Base-by-base conservation (phyloP, 92 coral and sea anemone species). In the Parazoanthus swiftii region DNA sequence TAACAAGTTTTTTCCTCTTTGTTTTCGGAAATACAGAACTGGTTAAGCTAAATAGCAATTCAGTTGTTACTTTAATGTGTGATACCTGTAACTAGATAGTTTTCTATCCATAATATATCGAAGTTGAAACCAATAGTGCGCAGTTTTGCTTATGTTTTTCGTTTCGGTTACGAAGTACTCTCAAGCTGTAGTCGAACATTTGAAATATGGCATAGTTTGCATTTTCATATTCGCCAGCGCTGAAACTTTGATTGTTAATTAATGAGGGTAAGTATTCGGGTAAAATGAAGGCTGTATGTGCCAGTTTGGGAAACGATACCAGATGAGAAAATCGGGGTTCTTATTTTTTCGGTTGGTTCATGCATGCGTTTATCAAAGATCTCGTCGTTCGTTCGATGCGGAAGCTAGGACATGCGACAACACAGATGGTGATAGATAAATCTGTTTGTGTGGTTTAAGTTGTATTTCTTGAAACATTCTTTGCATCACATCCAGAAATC, bases 1-100 rank as follows among this genome's bases (percentile, higher is more conserved):
- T 88, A 86, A 89, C 74, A 54, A 83, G 71, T 81, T 29, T 82
- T 16, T 15, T 1, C 33, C 44, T 29, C n/a, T 33, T 11, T 51
- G 29, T 14, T 76, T 50, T 44, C 20, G 18, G 35, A 43, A 23
- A 20, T 79, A 48, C 65, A 2, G 20, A 21, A 21, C 35, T 78
- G 20, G 36, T n/a, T n/a, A 37, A 79, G 21, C 65, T 76, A 8
- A 20, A 39, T 38, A 10, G 48, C 39, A 39, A 9, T 37, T 76
- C 26, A 39, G 39, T 44, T 74, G 43, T 74, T 14, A 23, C 37
- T 42, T 74, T 6, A 42, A 33, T 74, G 39, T 14, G 9, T 15
- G 59, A 15, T 1, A 54, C 18, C 14, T 54, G 59, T 54, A 54
- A 20, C 15, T 63, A 63, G 70, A 18, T 63, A 63, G 25, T 18